Percentiles rank a stretch among this genome's conserved stretches.
Evolutionary conservation across 2,797 vertebrate genomes (phyloP).

Genomic region (Sebastes matsubarae): DNA sequence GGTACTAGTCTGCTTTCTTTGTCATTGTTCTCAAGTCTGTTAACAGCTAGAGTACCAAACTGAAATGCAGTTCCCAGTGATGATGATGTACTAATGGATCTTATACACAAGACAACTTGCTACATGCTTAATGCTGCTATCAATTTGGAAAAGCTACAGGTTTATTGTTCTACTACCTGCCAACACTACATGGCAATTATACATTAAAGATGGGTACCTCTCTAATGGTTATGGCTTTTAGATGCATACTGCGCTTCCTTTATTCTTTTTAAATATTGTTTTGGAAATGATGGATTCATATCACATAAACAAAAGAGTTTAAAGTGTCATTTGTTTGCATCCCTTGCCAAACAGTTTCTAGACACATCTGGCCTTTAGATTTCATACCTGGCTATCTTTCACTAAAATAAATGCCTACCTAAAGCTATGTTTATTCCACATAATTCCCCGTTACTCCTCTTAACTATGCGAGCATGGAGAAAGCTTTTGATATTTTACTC

Average conservation of each 20-base stretch:
- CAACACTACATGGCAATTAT: background rate
- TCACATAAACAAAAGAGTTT: background rate
- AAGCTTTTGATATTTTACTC: background rate
- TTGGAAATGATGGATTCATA: background rate
- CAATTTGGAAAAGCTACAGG: background rate
- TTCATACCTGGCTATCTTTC: background rate
- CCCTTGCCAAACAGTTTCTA: background rate
- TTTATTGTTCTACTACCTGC: background rate
- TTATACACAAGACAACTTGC: background rate
- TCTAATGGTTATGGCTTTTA: background rate
- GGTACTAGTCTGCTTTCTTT: background rate
- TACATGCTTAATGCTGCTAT: background rate
- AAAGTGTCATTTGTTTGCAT: background rate
- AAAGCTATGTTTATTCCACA: background rate
- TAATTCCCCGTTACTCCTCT: background rate
- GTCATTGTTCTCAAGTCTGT: background rate
- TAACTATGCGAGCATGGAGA: background rate
- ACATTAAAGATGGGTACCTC: background rate
- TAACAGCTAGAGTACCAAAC: background rate
- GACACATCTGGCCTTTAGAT: background rate
- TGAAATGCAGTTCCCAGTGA: background rate
- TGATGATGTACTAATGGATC: background rate
- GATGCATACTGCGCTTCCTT: background rate
- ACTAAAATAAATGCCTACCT: background rate
- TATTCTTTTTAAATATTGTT: background rate